Conservation (phyloP, 2,797 vertebrate genomes). For the Semaprochilodus insignis region DNA sequence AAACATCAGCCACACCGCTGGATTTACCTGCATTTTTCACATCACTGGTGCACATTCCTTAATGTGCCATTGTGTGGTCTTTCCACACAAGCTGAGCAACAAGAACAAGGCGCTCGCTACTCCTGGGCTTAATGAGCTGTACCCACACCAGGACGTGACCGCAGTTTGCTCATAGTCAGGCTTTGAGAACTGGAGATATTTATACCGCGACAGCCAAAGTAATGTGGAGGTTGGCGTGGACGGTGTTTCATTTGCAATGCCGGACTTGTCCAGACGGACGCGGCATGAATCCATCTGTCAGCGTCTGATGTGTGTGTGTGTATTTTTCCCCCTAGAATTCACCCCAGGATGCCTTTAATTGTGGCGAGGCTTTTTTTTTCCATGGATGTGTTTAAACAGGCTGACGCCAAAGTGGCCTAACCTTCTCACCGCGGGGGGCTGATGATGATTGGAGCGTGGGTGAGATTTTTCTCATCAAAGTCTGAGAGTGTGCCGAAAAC, state of each 20-base stretch:
- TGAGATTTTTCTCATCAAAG: constrained; percentile 54
- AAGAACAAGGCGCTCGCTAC: no score
- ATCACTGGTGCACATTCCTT: neutral
- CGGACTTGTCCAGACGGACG: constrained; percentile 33
- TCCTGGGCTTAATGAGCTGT: no score
- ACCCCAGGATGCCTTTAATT: constrained; percentile 48
- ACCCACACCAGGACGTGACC: no score
- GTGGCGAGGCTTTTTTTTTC: constrained; percentile 33
- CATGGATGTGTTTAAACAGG: constrained; percentile 41
- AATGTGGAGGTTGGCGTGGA: constrained; percentile 4
- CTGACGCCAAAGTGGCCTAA: constrained; percentile 37
- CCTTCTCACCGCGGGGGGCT: constrained; percentile 32
- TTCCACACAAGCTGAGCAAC: neutral
- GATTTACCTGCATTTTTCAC: no score
- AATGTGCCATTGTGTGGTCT: neutral
- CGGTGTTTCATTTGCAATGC: constrained; percentile 25
- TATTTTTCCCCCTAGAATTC: neutral
- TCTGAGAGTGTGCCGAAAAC: constrained; percentile 27
- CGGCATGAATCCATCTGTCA: constrained; percentile 44
- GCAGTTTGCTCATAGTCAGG: neutral
- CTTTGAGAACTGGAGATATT: neutral
- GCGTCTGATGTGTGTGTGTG: constrained; percentile 14
- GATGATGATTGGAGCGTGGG: constrained; percentile 35
- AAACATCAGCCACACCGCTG: no score
- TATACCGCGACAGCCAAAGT: neutral